Evolutionary conservation across 2,113 vertebrate species (phyloP).

Genomic region (Grus americana): DNA sequence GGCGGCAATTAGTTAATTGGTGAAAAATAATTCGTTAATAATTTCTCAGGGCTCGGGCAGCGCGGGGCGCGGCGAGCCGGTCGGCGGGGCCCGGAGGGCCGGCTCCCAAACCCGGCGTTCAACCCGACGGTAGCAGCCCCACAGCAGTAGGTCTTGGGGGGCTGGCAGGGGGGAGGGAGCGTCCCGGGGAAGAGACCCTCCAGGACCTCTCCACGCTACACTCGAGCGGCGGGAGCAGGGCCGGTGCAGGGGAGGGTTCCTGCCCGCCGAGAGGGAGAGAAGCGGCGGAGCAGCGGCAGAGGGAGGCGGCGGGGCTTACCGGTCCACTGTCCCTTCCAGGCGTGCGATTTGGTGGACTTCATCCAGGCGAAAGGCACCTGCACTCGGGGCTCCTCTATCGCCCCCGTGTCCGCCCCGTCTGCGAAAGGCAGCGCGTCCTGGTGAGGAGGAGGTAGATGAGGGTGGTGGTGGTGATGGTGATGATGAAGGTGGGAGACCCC

Average conservation of each 20-base stretch:
- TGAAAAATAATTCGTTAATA: constrained; percentile 1
- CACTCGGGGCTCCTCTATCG: constrained; percentile 80
- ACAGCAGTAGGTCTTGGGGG: background rate
- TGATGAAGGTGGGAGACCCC: constrained; percentile 80
- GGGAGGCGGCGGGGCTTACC: constrained; percentile 75
- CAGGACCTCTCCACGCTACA: no score
- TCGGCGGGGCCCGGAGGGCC: background rate
- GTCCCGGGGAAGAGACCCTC: background rate
- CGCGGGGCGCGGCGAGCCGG: background rate
- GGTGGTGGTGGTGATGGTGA: constrained; percentile 80
- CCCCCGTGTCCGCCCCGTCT: constrained; percentile 75
- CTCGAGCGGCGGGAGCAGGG: no score
- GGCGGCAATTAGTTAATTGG: background rate
- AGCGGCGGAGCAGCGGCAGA: background rate
- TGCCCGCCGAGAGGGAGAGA: background rate
- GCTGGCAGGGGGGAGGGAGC: background rate
- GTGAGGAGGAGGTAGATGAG: constrained; percentile 72
- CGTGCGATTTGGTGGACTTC: constrained; percentile 95
- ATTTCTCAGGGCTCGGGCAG: background rate
- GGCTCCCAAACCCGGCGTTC: background rate
- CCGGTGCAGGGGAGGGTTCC: background rate
- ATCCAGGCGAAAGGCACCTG: constrained; percentile 97
- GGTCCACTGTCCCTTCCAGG: constrained; percentile 96
- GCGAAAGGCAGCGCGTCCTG: constrained; percentile 78
- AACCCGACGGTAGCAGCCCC: background rate